These are phyloP conservation scores for Tanypteryx hageni DNA, from an alignment of 2,888 invertebrate genomes.

Conservation along the genomic window DNA sequence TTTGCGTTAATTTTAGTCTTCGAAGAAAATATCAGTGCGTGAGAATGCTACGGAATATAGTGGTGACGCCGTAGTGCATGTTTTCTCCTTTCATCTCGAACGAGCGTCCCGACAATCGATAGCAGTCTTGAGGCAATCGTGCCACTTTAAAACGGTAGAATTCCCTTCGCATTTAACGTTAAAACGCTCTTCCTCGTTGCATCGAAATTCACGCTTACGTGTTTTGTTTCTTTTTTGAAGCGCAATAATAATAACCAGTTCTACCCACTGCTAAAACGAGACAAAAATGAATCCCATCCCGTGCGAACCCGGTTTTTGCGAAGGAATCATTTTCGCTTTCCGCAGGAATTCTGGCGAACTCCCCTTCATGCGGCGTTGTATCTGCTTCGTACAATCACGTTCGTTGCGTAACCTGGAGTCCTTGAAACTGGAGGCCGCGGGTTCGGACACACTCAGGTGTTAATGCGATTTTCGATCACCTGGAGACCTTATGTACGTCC, in stretches of 20 bases:
- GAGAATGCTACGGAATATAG: background rate
- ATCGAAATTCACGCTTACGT: background rate
- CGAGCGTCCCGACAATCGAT: background rate
- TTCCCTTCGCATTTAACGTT: background rate
- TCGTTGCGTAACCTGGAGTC: no score
- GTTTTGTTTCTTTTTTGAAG: background rate
- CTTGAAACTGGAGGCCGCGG: no score
- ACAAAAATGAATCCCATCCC: background rate
- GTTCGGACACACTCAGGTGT: no score
- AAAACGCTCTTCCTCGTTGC: background rate
- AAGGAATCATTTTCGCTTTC: background rate
- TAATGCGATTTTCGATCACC: no score
- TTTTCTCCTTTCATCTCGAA: background rate
- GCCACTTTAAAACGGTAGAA: background rate
- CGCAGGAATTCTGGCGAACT: constrained; percentile 36
- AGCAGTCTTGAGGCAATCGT: constrained; percentile 10
- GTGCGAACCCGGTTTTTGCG: background rate
- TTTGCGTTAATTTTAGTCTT: constrained; percentile 9
- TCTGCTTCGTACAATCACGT: background rate
- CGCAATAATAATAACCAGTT: background rate
- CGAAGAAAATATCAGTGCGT: background rate
- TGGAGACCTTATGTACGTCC: no score
- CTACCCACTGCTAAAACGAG: background rate
- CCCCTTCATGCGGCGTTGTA: background rate
- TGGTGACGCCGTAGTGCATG: background rate